Percentiles rank a stretch among this genome's conserved stretches.
phyloP scores from a whole-genome alignment of 2,888 invertebrate genomes.

The Nysson spinosus region DNA sequence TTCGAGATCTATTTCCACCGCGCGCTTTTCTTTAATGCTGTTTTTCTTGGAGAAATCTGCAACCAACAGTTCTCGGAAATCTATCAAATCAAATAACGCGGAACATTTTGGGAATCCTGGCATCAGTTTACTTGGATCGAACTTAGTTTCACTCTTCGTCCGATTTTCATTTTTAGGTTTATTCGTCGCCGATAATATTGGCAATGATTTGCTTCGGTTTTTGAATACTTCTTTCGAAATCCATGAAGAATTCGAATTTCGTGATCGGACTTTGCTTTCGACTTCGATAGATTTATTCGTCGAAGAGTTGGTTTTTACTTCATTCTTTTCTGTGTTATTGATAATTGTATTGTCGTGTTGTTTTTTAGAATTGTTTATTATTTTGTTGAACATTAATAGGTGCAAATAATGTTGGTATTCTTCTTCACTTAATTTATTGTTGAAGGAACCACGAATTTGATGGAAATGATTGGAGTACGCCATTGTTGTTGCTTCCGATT shows the following conservation, averaged over 20 bases:
- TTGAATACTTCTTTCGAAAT: background rate
- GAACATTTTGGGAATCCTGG: slow-evolving; percentile 38
- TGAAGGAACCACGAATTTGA: slow-evolving; percentile 12
- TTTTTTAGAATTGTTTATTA: slow-evolving; percentile 31
- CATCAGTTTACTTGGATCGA: slow-evolving; percentile 24
- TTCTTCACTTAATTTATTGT: slow-evolving; percentile 12
- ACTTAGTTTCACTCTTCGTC: slow-evolving; percentile 35
- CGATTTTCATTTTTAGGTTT: background rate
- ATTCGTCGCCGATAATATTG: background rate
- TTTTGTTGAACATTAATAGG: slow-evolving; percentile 40
- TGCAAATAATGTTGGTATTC: slow-evolving; percentile 37
- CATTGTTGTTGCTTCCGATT: slow-evolving; percentile 3
- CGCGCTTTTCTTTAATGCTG: slow-evolving; percentile 13
- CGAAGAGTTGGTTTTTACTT: background rate
- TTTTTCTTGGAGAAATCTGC: slow-evolving; percentile 49
- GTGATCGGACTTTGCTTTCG: no score
- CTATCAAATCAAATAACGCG: slow-evolving; percentile 54
- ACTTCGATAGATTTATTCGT: no score
- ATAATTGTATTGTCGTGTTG: background rate
- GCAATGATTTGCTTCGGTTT: slow-evolving; percentile 5
- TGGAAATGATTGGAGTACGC: slow-evolving; percentile 33
- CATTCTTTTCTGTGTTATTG: no score
- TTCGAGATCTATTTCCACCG: slow-evolving; percentile 8
- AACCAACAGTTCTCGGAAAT: slow-evolving; percentile 49
- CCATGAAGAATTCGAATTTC: no score